Evolutionary conservation across 2,888 invertebrate species (phyloP), one percentile per base, ranked within the genome.

Genomic region (Cheilosia urbana): DNA sequence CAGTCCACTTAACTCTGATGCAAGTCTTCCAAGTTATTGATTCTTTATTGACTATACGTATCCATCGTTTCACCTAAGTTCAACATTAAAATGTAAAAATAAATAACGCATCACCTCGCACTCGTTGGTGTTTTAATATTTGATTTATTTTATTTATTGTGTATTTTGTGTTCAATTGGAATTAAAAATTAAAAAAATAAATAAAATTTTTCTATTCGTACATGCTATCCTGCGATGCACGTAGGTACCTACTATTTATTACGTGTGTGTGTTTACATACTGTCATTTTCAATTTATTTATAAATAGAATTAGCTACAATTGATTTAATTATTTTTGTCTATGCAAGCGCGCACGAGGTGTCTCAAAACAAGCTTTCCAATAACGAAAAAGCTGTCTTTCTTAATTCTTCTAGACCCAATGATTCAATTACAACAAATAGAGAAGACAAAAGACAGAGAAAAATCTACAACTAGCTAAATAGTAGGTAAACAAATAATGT

Each of bases 301-400:
- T 63, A 63, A 78, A 78, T 69, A 71, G 63, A 78, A 78, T 78
- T 78, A 69, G 78, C 62, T 78, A 71, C 63, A 78, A 78, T 69
- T 69, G 69, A 49, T 78, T 57, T 78, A 63, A 53, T 63, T 42
- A 17, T 21, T 60, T 62, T n/a, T 60, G 34, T 49, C 42, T 58
- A 37, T 76, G 57, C 24, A 68, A 58, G 42, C 63, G 40, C 63
- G 21, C 58, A 45, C 42, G 45, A 60, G 19, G 76, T 76, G 58
- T 27, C 6, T 42, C 42, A 21, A 51, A 51, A 30, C 19, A 76
- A 76, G 49, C 58, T 76, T 51, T 66, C 42, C 17, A 34, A 40
- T 30, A 42, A 37, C 40, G 21, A 45, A 57, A 63, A 45, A 40
- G 51, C 34, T 30, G 9, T 19, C 15, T 15, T 17, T 42, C 76